A percentile compares a stretch with the other conserved stretches of the same genome.
Evolutionary conservation across 2,888 invertebrate genomes (phyloP).

Genomic region (Anticlea derivata): DNA sequence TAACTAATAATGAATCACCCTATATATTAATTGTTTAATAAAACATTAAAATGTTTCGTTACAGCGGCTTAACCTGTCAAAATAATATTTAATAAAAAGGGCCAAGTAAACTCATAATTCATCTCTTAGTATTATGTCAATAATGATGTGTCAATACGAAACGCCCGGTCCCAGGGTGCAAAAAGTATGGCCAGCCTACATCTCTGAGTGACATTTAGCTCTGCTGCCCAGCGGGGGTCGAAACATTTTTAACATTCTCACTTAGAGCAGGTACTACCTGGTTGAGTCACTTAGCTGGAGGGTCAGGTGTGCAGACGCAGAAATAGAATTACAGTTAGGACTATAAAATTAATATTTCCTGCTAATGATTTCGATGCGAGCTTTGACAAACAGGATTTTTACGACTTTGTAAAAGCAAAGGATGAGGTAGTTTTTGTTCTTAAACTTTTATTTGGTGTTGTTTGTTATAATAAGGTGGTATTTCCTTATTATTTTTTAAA

Average conservation of each 20-base stretch:
- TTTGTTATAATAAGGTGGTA: constrained; percentile 11
- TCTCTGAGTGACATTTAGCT: constrained; percentile 70
- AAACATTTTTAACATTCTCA: constrained; percentile 62
- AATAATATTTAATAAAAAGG: constrained; percentile 34
- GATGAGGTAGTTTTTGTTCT: constrained; percentile 1
- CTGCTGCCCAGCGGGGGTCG: constrained; percentile 61
- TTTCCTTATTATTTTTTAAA: constrained; percentile 67
- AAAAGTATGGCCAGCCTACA: constrained; percentile 46
- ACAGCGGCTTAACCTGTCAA: constrained; percentile 26
- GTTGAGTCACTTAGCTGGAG: constrained; percentile 41
- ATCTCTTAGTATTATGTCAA: constrained; percentile 39
- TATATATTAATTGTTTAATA: too few relatives aligned
- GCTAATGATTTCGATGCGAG: neutral
- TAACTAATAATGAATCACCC: too few relatives aligned
- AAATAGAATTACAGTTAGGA: constrained; percentile 12
- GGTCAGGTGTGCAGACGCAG: constrained; percentile 32
- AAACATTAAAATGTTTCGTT: constrained; percentile 5
- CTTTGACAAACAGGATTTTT: constrained; percentile 1
- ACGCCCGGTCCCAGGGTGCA: constrained; percentile 43
- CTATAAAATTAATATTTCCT: constrained; percentile 15
- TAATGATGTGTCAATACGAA: constrained; percentile 48
- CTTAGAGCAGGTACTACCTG: constrained; percentile 55
- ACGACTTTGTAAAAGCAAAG: neutral
- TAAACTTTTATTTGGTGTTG: constrained; percentile 1
- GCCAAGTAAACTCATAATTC: constrained; percentile 31